phyloP scores from a whole-genome alignment of 2,888 invertebrate genomes.

The Nemurella pictetii region DNA sequence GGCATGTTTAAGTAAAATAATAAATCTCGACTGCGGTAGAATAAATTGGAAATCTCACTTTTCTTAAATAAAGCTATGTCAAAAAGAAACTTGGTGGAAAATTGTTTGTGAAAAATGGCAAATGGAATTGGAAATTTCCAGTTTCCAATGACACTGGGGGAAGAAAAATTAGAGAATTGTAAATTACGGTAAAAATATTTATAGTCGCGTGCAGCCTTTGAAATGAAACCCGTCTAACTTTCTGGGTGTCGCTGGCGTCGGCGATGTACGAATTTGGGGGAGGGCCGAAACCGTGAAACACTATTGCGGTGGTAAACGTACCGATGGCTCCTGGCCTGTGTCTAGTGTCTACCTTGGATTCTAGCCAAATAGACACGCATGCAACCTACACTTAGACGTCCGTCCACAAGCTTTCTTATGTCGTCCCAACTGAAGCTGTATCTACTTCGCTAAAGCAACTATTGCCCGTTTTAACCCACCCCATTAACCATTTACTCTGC shows the following conservation, averaged over 20 bases:
- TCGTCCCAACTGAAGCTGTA: neutral
- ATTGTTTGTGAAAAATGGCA: neutral
- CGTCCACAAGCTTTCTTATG: slow-evolving; percentile 3
- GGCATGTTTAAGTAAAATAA: neutral
- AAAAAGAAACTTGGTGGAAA: neutral
- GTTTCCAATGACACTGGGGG: neutral
- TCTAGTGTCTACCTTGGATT: neutral
- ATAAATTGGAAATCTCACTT: neutral
- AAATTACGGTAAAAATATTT: neutral
- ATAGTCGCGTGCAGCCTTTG: neutral
- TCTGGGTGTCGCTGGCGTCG: neutral
- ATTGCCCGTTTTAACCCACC: slow-evolving; percentile 5
- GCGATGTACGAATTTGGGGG: neutral
- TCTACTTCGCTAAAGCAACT: neutral
- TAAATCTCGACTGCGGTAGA: neutral
- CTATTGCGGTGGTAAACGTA: neutral
- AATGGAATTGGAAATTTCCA: neutral
- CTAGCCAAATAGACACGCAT: slow-evolving; percentile 4
- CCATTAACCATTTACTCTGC: slow-evolving; percentile 16
- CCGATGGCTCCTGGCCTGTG: too few species aligned
- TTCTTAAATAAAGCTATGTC: neutral
- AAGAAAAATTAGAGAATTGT: neutral
- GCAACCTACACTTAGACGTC: slow-evolving; percentile 1
- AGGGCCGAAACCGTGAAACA: neutral
- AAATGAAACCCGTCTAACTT: neutral